Evolutionary conservation across 2,113 vertebrate genomes (phyloP), one percentile per base, ranked within the genome.

Genomic region (Prionailurus bengalensis): DNA sequence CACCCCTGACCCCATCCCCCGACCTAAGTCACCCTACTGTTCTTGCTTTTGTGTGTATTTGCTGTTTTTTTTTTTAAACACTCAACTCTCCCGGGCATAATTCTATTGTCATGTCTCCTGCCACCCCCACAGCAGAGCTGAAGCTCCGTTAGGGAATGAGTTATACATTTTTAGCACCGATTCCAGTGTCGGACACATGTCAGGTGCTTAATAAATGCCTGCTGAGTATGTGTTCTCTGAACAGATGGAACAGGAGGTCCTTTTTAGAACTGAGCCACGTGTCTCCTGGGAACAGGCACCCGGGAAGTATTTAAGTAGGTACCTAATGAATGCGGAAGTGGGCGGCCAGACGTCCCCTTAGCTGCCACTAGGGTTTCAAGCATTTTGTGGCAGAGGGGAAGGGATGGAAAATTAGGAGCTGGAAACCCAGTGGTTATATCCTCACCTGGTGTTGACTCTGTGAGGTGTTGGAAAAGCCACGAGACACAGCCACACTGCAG

Each of bases 401-500:
- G 71, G 61, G 65, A 29, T 0, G 2, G 17, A 19, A 17, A 21
- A 0, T 39, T 2, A 70, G 29, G 33, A 33, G 10, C 4, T 63
- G 36, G 33, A 70, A 12, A 36, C 5, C 36, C 33, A 4, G 3
- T 2, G 16, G 2, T 21, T 33, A 9, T 1, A 7, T 23, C 25
- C 25, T 39, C 8, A 76, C 10, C 7, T 1, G 31, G 1, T 42
- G 16, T 21, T 14, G 7, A 39, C 39, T 48, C 48, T 48, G 29
- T 15, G 70, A 21, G 53, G 17, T 39, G 23, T 5, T 39, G 23
- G 23, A 4, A 31, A 45, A 58, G 13, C 19, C 15, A 5, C 4
- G 2, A 0, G 4, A 4, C 25, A 25, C 1, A 3, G 10, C 23
- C 1, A 58, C 17, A 13, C 13, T 16, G 12, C 23, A 27, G 36